A percentile compares a stretch with the other conserved stretches of the same genome.
Evolutionary conservation across 2,888 invertebrate genomes (phyloP).

Genomic region (Drosophila cyrtoloma): DNA sequence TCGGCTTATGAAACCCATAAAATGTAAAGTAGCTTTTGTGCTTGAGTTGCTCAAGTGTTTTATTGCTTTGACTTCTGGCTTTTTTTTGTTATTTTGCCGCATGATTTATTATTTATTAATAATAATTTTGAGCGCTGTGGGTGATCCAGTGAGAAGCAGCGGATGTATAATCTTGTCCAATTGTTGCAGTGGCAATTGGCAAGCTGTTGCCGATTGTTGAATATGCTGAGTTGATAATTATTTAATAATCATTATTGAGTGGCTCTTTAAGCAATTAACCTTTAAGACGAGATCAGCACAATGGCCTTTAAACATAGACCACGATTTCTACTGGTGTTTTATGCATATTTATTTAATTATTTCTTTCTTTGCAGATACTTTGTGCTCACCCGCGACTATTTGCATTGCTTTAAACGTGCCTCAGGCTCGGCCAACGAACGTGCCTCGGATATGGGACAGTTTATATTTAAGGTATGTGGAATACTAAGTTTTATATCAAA

Average conservation of each 20-base stretch:
- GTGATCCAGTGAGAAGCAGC: conserved; percentile 20
- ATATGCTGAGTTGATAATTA: conserved; percentile 13
- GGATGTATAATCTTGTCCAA: conserved; percentile 22
- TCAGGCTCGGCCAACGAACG: conserved; percentile 86
- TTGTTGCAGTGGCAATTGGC: conserved; percentile 50
- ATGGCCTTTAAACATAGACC: conserved; percentile 34
- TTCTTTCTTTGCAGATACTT: conserved; percentile 86
- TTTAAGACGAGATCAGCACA: conserved; percentile 35
- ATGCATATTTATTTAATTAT: not conserved
- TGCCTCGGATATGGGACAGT: conserved; percentile 89
- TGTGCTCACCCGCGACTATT: conserved; percentile 88
- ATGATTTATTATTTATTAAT: conserved; percentile 77
- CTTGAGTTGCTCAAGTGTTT: conserved; percentile 33
- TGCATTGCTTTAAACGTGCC: conserved; percentile 88
- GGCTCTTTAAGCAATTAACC: conserved; percentile 54
- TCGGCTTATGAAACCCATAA: conserved; percentile 55
- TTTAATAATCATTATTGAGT: conserved; percentile 33
- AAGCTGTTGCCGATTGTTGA: conserved; percentile 13
- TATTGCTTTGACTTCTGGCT: conserved; percentile 18
- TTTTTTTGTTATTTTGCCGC: conserved; percentile 41
- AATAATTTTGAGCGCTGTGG: conserved; percentile 32
- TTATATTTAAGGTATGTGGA: conserved; percentile 87
- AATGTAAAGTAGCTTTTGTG: conserved; percentile 46
- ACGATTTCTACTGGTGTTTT: not conserved
- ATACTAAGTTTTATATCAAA: not conserved